These are phyloP conservation scores for Neomorphus geoffroyi DNA, from an alignment of 2,797 vertebrate species.

Conservation along the genomic window DNA sequence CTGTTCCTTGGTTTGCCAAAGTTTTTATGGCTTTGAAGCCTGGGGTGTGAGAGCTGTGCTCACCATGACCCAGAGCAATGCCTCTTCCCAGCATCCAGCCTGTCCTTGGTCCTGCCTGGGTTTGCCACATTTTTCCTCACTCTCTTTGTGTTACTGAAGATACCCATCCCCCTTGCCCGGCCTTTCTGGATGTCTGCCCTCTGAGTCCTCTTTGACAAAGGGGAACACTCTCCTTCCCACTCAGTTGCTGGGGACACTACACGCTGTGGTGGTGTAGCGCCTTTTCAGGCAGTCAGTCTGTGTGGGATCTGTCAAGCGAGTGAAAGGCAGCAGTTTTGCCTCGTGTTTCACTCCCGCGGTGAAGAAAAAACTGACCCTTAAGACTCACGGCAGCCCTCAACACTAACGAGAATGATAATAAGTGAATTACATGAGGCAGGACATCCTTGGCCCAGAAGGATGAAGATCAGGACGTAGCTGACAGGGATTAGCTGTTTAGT, in stretches of 20 bases:
- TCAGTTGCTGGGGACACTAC: not conserved
- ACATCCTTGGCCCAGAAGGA: not conserved
- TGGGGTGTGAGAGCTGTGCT: not conserved
- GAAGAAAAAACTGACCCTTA: not conserved
- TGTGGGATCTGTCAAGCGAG: not conserved
- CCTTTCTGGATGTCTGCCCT: not conserved
- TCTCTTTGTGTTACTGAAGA: not conserved
- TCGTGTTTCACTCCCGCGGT: not conserved
- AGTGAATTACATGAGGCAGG: not conserved
- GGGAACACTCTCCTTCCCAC: not conserved
- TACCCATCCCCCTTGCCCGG: not conserved
- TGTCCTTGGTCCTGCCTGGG: not conserved
- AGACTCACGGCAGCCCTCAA: not conserved
- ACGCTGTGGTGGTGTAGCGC: not conserved
- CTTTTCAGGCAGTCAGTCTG: not conserved
- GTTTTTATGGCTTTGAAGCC: not conserved
- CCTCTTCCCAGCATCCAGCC: not conserved
- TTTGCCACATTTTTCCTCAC: not conserved
- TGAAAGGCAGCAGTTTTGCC: not conserved
- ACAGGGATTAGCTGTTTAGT: not conserved
- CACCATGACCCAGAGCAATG: accelerated
- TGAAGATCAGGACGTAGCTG: not conserved
- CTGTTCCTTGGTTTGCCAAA: not conserved
- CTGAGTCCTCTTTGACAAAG: not conserved
- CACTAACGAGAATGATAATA: not conserved